Conservation (phyloP, 2,113 vertebrate species). For the Pyrgilauda ruficollis region DNA sequence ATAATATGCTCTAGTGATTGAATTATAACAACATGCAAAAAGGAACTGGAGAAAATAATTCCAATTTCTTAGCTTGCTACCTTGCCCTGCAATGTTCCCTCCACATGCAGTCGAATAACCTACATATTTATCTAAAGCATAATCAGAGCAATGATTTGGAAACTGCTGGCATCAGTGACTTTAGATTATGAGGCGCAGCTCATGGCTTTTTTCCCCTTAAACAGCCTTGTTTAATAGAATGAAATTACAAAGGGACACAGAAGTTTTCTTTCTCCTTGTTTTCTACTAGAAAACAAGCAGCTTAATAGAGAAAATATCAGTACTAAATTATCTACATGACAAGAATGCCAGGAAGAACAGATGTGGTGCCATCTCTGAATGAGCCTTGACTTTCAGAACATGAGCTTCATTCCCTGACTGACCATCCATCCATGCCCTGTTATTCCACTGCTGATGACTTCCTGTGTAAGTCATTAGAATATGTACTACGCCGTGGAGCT, state of each 20-base stretch:
- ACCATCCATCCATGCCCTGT: background rate
- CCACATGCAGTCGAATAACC: background rate
- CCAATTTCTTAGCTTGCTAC: background rate
- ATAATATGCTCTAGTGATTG: background rate
- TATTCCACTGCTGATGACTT: background rate
- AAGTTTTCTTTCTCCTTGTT: background rate
- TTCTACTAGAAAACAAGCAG: background rate
- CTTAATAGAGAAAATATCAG: background rate
- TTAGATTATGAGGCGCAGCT: background rate
- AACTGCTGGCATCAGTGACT: background rate
- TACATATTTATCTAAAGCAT: background rate
- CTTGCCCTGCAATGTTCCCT: background rate
- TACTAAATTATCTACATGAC: background rate
- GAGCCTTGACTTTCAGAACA: background rate
- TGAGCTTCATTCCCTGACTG: background rate
- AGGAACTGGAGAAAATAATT: background rate
- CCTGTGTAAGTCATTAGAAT: background rate
- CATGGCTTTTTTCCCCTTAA: background rate
- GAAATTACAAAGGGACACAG: background rate
- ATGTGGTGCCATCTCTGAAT: background rate
- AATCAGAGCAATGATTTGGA: background rate
- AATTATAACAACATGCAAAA: background rate
- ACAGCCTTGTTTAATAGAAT: background rate
- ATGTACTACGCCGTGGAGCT: background rate
- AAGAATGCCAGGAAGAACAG: background rate